Evolutionary conservation across 2,888 invertebrate genomes (phyloP), one percentile per base, ranked within the genome.

Genomic region (Archaeoteleia sp.): DNA sequence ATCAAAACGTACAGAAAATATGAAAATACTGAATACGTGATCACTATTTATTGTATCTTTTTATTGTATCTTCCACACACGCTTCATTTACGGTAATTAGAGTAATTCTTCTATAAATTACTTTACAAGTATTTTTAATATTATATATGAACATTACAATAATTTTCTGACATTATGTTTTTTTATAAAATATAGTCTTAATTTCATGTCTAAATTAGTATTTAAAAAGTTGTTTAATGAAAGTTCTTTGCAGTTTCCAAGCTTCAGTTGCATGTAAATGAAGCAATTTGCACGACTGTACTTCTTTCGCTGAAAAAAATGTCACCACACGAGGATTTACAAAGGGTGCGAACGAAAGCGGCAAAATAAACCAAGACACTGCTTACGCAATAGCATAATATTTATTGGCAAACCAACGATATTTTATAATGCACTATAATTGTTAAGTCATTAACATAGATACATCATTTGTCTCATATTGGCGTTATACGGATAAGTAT

Each of bases 331-430:
- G 13, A 34, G 45, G 48, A 45, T n/a, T 55, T 25, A 51, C 51
- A 34, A 65, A 60, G 74, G 81, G 78, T 68, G 78, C 76, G 72
- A 74, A 78, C 74, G 71, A 71, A 83, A 83, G 80, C 81, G 71
- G 75, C 77, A 80, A 79, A 84, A 83, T 83, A 82, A 84, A 82
- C 80, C 74, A 78, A 84, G 82, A 82, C 83, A 79, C 76, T 72
- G 78, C 82, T 78, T 82, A 82, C 78, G 77, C 74, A 82, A 78
- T 78, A 81, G 80, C 81, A 82, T 77, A 80, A 82, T 80, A 78
- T 85, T 85, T 85, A 85, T 84, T 85, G 79, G 81, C 80, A 82
- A 80, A 82, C 80, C 73, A 81, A 82, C 74, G 75, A 72, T 74
- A 70, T 71, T 73, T 62, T 76, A 80, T 80, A 79, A 82, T 79